Conservation (phyloP, 2,113 vertebrate genomes). For the Pyxicephalus adspersus region DNA sequence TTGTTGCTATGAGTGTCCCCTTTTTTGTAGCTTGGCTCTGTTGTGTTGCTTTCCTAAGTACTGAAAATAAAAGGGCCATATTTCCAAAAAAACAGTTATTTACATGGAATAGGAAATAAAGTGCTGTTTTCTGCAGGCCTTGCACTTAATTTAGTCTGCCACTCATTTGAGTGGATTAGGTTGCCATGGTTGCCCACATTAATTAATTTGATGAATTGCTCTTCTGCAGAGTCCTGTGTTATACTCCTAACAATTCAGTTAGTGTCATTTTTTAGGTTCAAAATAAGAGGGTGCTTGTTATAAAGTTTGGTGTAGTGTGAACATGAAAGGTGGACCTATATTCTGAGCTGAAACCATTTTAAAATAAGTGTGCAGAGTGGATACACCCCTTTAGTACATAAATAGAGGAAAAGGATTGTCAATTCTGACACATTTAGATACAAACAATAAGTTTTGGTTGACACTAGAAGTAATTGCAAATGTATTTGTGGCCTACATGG, state of each 20-base stretch:
- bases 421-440: too few species aligned
- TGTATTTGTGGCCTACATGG: too few species aligned
- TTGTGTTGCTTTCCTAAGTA: slow-evolving; percentile 6
- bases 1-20: slow-evolving; percentile 19
- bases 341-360: too few species aligned
- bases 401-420: too few species aligned
- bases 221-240: slow-evolving; percentile 7
- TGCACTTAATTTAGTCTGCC: neutral
- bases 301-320: neutral
- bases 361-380: too few species aligned
- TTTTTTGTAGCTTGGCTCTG: neutral
- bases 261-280: neutral
- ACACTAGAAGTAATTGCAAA: too few species aligned
- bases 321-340: too few species aligned
- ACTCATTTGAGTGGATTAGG: slow-evolving; percentile 37
- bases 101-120: neutral
- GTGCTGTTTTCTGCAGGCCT: neutral
- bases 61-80: neutral
- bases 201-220: slow-evolving; percentile 51
- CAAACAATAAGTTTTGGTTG: too few species aligned
- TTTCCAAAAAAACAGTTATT: neutral
- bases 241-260: slow-evolving; percentile 31
- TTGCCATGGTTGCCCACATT: slow-evolving; percentile 45
- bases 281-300: slow-evolving; percentile 25
- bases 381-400: too few species aligned